Evolutionary conservation across 2,888 invertebrate species (phyloP), one percentile per base, ranked within the genome.

Genomic region (Coenonympha glycerion): DNA sequence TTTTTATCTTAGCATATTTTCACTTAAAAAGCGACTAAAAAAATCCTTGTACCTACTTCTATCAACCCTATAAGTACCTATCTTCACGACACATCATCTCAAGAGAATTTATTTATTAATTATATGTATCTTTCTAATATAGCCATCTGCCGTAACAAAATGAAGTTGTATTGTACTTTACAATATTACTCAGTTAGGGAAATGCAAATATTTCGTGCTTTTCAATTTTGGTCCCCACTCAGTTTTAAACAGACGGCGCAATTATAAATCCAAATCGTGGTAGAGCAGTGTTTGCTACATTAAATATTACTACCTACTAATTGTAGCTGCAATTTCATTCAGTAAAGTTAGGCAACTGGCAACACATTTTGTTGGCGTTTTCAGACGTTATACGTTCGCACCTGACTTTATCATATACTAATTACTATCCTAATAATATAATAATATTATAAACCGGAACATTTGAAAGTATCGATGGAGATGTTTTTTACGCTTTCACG

Each of bases 161-260:
- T 24, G 13, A 24, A 15, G 15, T 24, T 24, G 24, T 15, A 22
- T 1, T 21, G 24, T 39, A 6, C 22, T 30, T 4, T n/a, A 6
- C 11, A 24, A 39, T 9, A 22, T 13, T 22, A 19, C 11, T 11
- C 9, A 24, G 6, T 37, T 24, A 9, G 13, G 39, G 8, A 39
- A 39, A 39, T 39, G 24, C 9, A 24, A 24, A 39, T 39, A 15
- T 39, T 39, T 39, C 15, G 39, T 9, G 39, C 39, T 13, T 39
- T 39, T 5, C 24, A 39, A 39, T 24, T 13, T 39, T 9, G 22
- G 39, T 22, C 15, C 15, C 39, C 39, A 9, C 19, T 24, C 24
- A 24, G 15, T 39, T 24, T 39, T 8, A 24, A 39, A 39, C 13
- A 22, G 22, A 22, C 8, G 24, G 24, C 22, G 9, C 39, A 22